Conservation (phyloP, 2,113 vertebrate genomes). For the Eclectus roratus region DNA sequence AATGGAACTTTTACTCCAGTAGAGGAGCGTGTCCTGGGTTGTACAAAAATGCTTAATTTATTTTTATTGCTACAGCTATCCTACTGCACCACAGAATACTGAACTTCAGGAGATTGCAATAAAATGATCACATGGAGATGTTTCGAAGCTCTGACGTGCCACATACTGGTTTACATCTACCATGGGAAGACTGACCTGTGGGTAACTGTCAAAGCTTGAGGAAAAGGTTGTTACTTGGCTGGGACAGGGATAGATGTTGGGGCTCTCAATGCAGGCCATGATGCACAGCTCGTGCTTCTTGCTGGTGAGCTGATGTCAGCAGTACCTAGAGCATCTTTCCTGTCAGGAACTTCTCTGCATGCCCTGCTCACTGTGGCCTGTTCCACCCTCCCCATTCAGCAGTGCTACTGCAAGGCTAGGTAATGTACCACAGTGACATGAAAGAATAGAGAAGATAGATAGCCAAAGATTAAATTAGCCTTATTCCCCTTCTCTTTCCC, state of each 20-base stretch:
- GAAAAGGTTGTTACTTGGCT: neutral
- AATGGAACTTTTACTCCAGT: neutral
- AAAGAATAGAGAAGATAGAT: neutral
- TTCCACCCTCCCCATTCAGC: neutral
- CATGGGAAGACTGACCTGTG: neutral
- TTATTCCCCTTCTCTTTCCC: neutral
- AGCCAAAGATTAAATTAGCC: neutral
- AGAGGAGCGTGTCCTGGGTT: neutral
- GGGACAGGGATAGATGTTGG: neutral
- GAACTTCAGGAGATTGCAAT: neutral
- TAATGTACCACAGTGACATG: neutral
- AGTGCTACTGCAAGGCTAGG: neutral
- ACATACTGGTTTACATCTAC: neutral
- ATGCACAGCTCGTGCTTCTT: neutral
- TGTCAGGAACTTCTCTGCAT: neutral
- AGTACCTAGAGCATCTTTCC: neutral
- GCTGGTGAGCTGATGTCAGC: neutral
- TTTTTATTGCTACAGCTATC: constrained; percentile 4
- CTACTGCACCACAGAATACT: neutral
- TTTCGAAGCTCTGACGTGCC: neutral
- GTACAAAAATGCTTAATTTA: constrained; percentile 45
- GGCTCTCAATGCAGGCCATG: neutral
- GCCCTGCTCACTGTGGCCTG: neutral
- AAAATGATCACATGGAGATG: neutral
- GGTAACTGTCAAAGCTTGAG: neutral